A percentile compares a stretch with the other conserved stretches of the same genome.
These are phyloP conservation scores for Setophaga petechia DNA, from an alignment of 2,113 vertebrate genomes.

Conservation along the genomic window DNA sequence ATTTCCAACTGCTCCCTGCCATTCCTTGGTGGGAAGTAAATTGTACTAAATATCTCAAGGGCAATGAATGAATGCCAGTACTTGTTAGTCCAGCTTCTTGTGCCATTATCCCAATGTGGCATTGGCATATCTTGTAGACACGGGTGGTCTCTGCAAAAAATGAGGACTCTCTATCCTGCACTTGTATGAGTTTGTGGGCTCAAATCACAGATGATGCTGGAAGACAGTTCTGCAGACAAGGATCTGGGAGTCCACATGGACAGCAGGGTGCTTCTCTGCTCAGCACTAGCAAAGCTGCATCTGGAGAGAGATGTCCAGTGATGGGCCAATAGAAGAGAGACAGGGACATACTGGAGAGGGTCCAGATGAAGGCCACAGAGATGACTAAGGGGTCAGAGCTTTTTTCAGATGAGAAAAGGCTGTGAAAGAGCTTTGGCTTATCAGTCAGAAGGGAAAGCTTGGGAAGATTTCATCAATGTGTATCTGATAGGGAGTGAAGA, in stretches of 20 bases:
- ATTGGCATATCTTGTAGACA: not conserved
- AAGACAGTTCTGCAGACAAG: not conserved
- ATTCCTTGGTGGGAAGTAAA: not conserved
- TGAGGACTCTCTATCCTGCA: fast-evolving
- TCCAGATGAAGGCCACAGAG: not conserved
- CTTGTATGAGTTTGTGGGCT: not conserved
- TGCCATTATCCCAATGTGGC: not conserved
- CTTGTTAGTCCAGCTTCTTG: not conserved
- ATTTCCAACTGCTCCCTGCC: not conserved
- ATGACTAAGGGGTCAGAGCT: not conserved
- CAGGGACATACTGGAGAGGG: not conserved
- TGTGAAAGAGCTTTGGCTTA: not conserved
- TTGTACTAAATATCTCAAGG: not conserved
- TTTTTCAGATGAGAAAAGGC: not conserved
- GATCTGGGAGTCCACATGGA: not conserved
- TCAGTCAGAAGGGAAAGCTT: not conserved
- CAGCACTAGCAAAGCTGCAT: not conserved
- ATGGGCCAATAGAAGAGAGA: not conserved
- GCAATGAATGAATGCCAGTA: not conserved
- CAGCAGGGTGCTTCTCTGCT: not conserved
- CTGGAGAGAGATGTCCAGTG: not conserved
- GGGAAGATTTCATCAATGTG: not conserved
- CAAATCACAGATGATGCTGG: not conserved
- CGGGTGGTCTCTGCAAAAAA: not conserved
- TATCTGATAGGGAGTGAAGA: not conserved